Evolutionary conservation across 2,113 vertebrate genomes (phyloP).

Genomic region (Rhinoderma darwinii): DNA sequence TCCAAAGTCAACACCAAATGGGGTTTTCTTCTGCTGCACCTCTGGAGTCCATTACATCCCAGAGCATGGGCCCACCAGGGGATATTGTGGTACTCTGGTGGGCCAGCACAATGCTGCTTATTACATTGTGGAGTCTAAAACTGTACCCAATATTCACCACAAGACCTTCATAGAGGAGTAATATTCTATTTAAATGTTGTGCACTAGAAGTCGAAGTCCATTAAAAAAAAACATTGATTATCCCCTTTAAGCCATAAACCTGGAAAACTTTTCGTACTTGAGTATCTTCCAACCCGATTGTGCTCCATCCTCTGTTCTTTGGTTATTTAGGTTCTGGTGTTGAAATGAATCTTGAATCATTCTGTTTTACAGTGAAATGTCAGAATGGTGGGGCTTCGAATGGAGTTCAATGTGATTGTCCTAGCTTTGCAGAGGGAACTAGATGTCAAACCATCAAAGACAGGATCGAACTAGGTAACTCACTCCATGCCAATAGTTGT

Average conservation of each 20-base stretch:
- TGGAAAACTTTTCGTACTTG: too few species aligned
- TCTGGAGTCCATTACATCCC: too few species aligned
- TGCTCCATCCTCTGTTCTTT: not conserved
- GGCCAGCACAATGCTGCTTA: too few species aligned
- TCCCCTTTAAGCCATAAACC: too few species aligned
- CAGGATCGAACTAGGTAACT: not conserved
- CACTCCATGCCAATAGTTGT: not conserved
- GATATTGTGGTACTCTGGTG: too few species aligned
- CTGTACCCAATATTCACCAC: not conserved
- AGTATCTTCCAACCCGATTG: not conserved
- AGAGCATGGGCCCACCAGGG: too few species aligned
- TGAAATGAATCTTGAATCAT: not conserved
- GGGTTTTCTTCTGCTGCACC: too few species aligned
- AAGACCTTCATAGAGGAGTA: not conserved
- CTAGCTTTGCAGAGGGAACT: not conserved
- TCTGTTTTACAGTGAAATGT: conserved; percentile 10
- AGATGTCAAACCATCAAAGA: not conserved
- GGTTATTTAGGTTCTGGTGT: not conserved
- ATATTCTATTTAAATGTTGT: not conserved
- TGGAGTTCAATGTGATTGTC: conserved; percentile 2
- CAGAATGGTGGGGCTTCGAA: not conserved
- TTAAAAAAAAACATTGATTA: too few species aligned
- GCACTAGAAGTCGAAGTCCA: not conserved
- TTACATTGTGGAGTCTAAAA: too few species aligned
- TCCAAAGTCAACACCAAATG: too few species aligned